Conservation (phyloP, 2,888 invertebrate species). For the Hirtodrosophila alboralis region DNA sequence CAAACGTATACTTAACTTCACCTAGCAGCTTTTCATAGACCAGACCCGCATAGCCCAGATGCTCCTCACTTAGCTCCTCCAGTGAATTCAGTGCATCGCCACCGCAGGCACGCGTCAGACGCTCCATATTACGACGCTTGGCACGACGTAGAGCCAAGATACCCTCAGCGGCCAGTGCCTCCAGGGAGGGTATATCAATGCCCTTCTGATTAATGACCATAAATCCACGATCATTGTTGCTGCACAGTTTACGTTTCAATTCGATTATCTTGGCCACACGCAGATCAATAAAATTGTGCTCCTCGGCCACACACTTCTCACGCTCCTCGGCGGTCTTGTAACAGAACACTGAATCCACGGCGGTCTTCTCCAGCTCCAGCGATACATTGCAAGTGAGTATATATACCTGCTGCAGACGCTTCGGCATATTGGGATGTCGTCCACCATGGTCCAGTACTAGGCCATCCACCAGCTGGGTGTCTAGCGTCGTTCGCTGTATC, state of each 20-base stretch:
- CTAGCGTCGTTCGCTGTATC: conserved; percentile 94
- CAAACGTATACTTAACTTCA: conserved; percentile 98
- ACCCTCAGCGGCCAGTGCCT: conserved; percentile 97
- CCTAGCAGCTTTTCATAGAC: conserved; percentile 99
- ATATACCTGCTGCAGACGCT: conserved; percentile 94
- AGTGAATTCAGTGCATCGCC: conserved; percentile 97
- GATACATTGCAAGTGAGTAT: conserved; percentile 99
- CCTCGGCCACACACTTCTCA: conserved; percentile 95
- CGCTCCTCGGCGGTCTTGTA: conserved; percentile 98
- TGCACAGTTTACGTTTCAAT: conserved; percentile 95
- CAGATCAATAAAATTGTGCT: conserved; percentile 97
- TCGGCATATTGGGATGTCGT: conserved; percentile 99
- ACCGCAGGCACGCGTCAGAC: conserved; percentile 96
- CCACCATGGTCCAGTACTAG: conserved; percentile 98
- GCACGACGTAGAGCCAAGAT: conserved; percentile 97
- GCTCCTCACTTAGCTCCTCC: conserved; percentile 93
- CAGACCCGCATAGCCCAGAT: conserved; percentile 95
- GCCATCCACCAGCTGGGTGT: conserved; percentile 92
- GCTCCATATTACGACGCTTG: conserved; percentile 99
- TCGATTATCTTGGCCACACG: conserved; percentile 95
- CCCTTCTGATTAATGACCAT: conserved; percentile 99
- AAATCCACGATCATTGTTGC: conserved; percentile 93
- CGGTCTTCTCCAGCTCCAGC: conserved; percentile 98
- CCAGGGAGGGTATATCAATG: conserved; percentile 97
- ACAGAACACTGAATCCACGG: conserved; percentile 97